Conservation (phyloP, 2,113 vertebrate species). For the Carlito syrichta region DNA sequence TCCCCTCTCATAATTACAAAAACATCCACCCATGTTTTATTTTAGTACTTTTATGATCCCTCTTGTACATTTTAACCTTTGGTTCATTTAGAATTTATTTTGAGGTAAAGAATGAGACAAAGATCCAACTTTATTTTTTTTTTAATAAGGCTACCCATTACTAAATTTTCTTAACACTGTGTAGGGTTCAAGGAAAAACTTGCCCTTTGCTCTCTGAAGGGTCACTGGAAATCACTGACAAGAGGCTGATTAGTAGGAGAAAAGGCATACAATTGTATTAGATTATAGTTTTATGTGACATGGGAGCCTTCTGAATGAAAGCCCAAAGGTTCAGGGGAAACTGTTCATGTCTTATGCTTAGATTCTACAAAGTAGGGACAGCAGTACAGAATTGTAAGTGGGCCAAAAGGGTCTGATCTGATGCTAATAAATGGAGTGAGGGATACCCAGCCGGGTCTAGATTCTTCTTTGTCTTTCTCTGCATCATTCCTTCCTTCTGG, state of each 20-base stretch:
- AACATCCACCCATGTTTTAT: not conserved
- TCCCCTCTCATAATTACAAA: not conserved
- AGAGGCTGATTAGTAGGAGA: not conserved
- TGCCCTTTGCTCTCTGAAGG: not conserved
- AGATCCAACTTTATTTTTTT: not conserved
- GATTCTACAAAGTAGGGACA: not conserved
- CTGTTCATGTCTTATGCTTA: not conserved
- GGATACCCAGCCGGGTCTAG: not conserved
- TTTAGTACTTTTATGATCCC: not conserved
- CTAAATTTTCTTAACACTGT: not conserved
- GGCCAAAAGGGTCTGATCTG: not conserved
- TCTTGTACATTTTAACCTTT: conserved; percentile 15
- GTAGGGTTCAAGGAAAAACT: not conserved
- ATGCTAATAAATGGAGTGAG: not conserved
- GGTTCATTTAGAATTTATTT: conserved; percentile 1
- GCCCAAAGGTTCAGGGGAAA: not conserved
- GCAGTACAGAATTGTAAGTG: not conserved
- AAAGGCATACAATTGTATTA: not conserved
- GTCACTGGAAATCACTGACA: not conserved
- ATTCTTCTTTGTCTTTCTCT: not conserved
- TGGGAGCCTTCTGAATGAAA: not conserved
- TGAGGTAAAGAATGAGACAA: not conserved
- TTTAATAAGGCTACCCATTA: not conserved
- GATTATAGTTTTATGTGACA: not conserved
- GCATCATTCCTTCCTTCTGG: not conserved